Percentiles rank a stretch among this genome's conserved stretches.
Conservation (phyloP, 2,113 vertebrate genomes). For the Mirza zaza region DNA sequence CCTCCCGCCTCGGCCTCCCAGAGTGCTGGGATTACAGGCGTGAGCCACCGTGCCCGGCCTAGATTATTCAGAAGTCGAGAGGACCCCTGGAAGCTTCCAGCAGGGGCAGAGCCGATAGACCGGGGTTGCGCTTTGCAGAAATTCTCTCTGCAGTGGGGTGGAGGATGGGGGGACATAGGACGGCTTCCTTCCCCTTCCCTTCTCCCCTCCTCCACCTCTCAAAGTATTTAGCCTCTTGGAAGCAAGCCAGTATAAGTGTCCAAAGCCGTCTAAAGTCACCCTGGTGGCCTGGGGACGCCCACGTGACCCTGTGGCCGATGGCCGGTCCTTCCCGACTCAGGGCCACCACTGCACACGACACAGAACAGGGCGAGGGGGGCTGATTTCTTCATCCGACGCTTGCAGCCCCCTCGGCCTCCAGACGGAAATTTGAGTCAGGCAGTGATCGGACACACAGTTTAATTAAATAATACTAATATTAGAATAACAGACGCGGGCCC, state of each 20-base stretch:
- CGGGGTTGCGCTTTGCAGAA: neutral
- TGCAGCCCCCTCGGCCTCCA: conserved; percentile 62
- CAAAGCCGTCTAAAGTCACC: neutral
- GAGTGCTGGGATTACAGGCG: too few species aligned
- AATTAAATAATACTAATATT: neutral
- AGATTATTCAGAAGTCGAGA: neutral
- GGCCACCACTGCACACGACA: neutral
- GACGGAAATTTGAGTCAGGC: conserved; percentile 62
- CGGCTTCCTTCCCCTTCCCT: neutral
- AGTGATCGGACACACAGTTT: conserved; percentile 77
- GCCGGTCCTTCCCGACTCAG: neutral
- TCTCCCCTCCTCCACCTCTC: neutral
- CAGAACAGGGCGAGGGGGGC: neutral
- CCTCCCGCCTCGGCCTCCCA: too few species aligned
- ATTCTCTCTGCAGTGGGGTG: neutral
- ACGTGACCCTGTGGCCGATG: neutral
- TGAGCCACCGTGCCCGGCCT: too few species aligned
- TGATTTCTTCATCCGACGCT: neutral
- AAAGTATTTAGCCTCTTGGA: neutral
- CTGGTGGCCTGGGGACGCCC: neutral
- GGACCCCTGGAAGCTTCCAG: neutral
- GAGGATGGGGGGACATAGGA: neutral
- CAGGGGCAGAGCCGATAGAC: neutral
- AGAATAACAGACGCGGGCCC: conserved; percentile 18
- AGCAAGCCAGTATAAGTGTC: neutral